A percentile compares a stretch with the other conserved stretches of the same genome.
Evolutionary conservation across 2,888 invertebrate genomes (phyloP).

Genomic region (Acanthosepion lycidas): DNA sequence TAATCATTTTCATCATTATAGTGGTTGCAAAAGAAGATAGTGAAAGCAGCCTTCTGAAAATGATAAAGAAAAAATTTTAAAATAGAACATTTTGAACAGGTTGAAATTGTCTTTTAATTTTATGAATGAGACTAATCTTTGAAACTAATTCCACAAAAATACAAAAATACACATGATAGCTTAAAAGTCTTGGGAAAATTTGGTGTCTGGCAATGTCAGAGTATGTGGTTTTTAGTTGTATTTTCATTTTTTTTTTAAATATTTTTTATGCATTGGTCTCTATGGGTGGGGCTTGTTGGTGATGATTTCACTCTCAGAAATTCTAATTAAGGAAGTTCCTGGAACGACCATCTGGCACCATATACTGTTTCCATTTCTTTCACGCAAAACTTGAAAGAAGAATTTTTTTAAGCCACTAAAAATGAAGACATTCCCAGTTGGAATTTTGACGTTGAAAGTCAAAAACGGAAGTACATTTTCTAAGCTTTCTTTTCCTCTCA

Average conservation of each 20-base stretch:
- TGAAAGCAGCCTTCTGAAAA: no score
- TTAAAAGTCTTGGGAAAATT: background rate
- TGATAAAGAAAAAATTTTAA: no score
- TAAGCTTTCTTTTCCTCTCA: background rate
- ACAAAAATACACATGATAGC: background rate
- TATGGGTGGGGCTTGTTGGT: no score
- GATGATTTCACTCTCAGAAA: background rate
- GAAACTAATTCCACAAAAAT: background rate
- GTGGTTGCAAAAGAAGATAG: no score
- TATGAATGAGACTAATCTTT: background rate
- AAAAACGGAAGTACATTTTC: background rate
- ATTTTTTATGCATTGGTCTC: background rate
- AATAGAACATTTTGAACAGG: no score
- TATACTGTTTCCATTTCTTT: background rate
- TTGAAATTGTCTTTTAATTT: background rate
- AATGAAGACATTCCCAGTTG: background rate
- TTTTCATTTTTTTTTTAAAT: background rate
- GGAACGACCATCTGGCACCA: slow-evolving; percentile 21
- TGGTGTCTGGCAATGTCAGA: background rate
- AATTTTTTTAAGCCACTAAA: background rate
- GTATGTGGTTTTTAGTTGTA: background rate
- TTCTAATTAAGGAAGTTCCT: slow-evolving; percentile 22
- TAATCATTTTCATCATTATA: no score
- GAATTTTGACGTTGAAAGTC: background rate
- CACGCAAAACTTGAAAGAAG: background rate